Base-by-base conservation (phyloP, 1,140 invertebrate genomes). In the Calosoma granatense region DNA sequence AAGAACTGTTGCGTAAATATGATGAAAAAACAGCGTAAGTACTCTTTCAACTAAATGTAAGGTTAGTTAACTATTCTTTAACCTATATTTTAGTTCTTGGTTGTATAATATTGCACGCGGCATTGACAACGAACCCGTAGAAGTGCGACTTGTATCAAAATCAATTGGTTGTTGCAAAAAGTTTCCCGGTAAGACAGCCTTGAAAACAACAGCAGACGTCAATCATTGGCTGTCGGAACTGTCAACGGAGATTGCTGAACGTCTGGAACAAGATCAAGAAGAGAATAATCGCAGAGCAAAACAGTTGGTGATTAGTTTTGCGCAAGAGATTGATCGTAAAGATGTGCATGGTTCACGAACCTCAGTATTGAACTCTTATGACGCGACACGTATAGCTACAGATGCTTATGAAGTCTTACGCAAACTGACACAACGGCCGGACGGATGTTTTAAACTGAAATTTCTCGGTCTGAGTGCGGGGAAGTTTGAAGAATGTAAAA, bases 81-180 rank as follows among this genome's bases (percentile, higher is more conserved):
- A 39, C 52, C 53, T 15, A 53, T 60, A 21, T 64, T 67, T 58
- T 71, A 76, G 60, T 62, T 72, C 76, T 12, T 96, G 90, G 91
- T 70, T 98, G 12, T 90, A 88, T 69, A 83, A 90, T 65, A 85
- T 97, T 56, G 87, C 90, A 15, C 78, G 85, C 59, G 96, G 96
- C 9, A 82, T 92, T 59, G 93, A 97, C 64, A 67, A 84, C 60
- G 94, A 97, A 67, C 82, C 86, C 20, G 94, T 98, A 0, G 85
- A 78, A 56, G 78, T 84, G 0, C 78, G 92, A 64, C 82, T 94
- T 59, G 80, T 94, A 52, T 78, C 91, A 1, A 97, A 97, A 72
- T 97, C 92, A 26, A 94, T 98, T 63, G 94, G 92, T 0, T 96
- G 93, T 66, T 93, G 90, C 66, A 98, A 98, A 76, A 92, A 89